These are phyloP conservation scores for Sylvietta virens DNA, from an alignment of 2,113 vertebrate genomes.

Conservation along the genomic window DNA sequence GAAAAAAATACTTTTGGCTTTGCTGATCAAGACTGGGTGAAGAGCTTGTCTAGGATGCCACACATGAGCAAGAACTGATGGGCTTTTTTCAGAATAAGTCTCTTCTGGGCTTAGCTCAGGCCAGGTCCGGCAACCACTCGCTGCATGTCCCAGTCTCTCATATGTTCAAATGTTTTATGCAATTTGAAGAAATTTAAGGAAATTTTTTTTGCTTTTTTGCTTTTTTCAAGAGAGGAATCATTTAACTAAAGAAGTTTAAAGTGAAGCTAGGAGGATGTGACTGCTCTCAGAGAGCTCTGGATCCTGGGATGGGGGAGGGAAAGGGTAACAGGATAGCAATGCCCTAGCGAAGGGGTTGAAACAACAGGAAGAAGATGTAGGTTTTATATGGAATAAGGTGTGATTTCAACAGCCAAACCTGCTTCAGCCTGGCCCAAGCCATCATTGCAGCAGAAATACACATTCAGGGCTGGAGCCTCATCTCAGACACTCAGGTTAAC, in stretches of 20 bases:
- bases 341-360: background rate
- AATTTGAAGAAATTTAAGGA: background rate
- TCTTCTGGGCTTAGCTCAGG: background rate
- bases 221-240: background rate
- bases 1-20: background rate
- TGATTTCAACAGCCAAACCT: background rate
- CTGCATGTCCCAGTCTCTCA: accelerated
- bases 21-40: background rate
- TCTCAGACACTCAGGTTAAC: background rate
- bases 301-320: background rate
- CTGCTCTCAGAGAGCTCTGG: background rate
- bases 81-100: background rate
- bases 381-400: background rate
- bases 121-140: background rate
- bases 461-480: background rate
- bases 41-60: background rate
- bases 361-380: background rate
- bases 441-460: background rate
- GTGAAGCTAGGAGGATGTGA: background rate
- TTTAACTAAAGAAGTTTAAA: background rate
- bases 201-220: background rate
- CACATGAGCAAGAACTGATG: background rate
- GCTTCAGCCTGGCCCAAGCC: background rate
- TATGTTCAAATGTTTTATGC: background rate
- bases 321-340: accelerated